phyloP scores from a whole-genome alignment of 2,797 vertebrate genomes.

The Helicolenus hilgendorfi region DNA sequence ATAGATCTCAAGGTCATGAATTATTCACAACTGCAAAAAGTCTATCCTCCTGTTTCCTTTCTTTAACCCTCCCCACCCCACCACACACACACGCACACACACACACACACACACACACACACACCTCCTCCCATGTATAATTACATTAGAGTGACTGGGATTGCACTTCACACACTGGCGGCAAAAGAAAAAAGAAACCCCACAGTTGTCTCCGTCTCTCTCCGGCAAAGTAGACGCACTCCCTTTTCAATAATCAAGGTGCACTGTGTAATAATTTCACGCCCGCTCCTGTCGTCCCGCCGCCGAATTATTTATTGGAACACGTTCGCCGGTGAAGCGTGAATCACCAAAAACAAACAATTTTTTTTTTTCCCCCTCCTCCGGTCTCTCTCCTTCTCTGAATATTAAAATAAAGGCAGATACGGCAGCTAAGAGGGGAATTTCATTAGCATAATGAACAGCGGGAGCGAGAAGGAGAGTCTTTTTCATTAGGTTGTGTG shows the following conservation, averaged over 20 bases:
- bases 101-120: background rate
- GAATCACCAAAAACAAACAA: conserved; percentile 58
- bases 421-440: conserved; percentile 54
- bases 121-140: conserved; percentile 41
- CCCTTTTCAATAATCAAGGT: conserved; percentile 71
- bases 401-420: conserved; percentile 70
- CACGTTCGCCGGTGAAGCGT: conserved; percentile 36
- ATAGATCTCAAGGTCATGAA: conserved; percentile 65
- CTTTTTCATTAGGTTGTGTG: conserved; percentile 67
- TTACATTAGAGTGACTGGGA: conserved; percentile 54
- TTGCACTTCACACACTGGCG: conserved; percentile 53
- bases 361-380: background rate
- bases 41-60: conserved; percentile 42
- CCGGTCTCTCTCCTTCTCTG: conserved; percentile 29
- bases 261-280: conserved; percentile 52
- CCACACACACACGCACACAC: background rate
- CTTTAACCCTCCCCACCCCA: conserved; percentile 3
- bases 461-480: conserved; percentile 39
- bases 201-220: conserved; percentile 4
- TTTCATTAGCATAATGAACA: conserved; percentile 79
- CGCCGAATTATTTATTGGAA: conserved; percentile 56
- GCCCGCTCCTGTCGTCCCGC: conserved; percentile 14
- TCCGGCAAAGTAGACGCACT: conserved; percentile 21
- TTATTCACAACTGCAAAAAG: conserved; percentile 68
- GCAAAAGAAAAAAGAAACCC: background rate